Base-by-base conservation (phyloP, 2,888 invertebrate species). In the Pomacea canaliculata region DNA sequence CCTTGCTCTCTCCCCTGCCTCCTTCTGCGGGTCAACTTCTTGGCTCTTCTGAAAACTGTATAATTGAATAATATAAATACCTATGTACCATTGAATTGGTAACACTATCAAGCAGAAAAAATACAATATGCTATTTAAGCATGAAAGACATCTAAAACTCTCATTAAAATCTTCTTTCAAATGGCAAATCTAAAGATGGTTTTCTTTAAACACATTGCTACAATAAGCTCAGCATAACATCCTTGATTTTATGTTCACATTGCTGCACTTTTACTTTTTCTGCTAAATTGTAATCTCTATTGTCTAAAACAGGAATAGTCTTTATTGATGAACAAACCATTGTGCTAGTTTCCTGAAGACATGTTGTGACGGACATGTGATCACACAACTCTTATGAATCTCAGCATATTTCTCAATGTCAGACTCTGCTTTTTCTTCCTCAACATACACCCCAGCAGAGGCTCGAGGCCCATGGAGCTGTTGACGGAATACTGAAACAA, bases 391-490 rank as follows among this genome's bases (percentile, higher is more conserved):
- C 23, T 49, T 65, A 74, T 51, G 74, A 60, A 9, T 70, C 60
- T 18, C 69, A 48, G 60, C 23, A 27, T 67, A 73, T 16, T 77
- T 76, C 51, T 71, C 71, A 13, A 37, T 48, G 13, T 76, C 74
- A 60, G 37, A 27, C 56, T 77, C 74, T 19, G 71, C 74, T 65
- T 76, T 77, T 49, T 83, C 80, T 48, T 86, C 85, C 62, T 85
- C 85, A 23, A 82, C 81, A 81, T 80, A 83, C 19, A 84, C 81
- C 70, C 85, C 86, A 65, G 85, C 82, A 72, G 85, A 84, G 77
- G 84, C 84, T 66, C 85, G 79, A 46, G 83, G 82, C 46, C 83
- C 82, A 79, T 85, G 83, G 60, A 84, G 78, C 68, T 86, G 84
- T 70, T 82, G 83, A 23, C 85, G 83, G 68, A 87, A 77, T 70